phyloP scores from a whole-genome alignment of 2,797 vertebrate species.

The Podargus strigoides region DNA sequence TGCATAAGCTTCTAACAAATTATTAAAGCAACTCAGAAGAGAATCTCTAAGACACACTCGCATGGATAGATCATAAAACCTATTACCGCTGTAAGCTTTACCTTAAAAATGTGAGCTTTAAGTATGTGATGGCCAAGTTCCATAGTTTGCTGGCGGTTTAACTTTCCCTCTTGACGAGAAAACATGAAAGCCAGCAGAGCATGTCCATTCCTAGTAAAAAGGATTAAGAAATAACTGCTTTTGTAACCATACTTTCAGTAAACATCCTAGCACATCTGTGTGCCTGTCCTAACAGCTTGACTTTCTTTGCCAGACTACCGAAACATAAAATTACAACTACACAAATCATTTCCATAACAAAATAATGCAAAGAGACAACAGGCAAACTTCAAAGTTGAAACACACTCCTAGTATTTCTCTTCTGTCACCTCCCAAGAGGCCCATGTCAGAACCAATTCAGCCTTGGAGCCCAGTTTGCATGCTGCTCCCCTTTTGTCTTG shows the following conservation, averaged over 20 bases:
- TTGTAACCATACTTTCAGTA: neutral
- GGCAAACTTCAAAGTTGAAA: neutral
- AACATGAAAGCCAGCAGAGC: slow-evolving; percentile 98
- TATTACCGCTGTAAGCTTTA: slow-evolving; percentile 50
- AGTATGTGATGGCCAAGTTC: slow-evolving; percentile 98
- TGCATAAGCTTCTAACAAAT: neutral
- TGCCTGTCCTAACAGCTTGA: neutral
- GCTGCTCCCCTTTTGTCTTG: neutral
- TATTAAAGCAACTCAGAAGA: neutral
- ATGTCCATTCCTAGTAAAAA: slow-evolving; percentile 85
- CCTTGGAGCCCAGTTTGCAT: too few relatives aligned
- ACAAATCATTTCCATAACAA: neutral
- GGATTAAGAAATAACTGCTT: neutral
- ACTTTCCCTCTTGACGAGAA: slow-evolving; percentile 93
- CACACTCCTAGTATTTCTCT: neutral
- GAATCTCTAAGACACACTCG: accelerated
- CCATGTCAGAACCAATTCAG: neutral
- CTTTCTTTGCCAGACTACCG: neutral
- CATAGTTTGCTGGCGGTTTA: slow-evolving; percentile 98
- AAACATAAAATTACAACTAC: neutral
- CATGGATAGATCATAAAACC: neutral
- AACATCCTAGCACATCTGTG: neutral
- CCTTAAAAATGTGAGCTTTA: slow-evolving; percentile 99
- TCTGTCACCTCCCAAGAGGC: neutral
- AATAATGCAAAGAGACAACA: neutral